These are phyloP conservation scores for Actinia tenebrosa DNA, from an alignment of 64 coral and sea anemone genomes.

Conservation along the genomic window DNA sequence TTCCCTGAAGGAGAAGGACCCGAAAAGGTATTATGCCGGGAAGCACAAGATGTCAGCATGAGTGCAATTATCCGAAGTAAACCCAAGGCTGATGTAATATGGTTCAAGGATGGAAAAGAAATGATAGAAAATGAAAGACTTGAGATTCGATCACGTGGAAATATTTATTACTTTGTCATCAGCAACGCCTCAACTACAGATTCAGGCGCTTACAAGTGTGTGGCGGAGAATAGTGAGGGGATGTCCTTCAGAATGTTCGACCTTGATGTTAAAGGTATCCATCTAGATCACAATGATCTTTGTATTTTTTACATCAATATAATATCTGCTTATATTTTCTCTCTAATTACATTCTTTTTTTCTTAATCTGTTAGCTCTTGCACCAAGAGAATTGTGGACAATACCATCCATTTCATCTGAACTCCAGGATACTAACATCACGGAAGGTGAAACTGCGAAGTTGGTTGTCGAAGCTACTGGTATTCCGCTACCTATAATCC, in stretches of 20 bases:
- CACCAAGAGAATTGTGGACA: slow-evolving; percentile 41
- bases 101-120: slow-evolving; percentile 66
- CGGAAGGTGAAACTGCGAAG: slow-evolving; percentile 40
- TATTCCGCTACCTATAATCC: slow-evolving; percentile 48
- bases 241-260: slow-evolving; percentile 47
- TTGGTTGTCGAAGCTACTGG: slow-evolving; percentile 69
- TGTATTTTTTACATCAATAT: no score
- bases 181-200: slow-evolving; percentile 29
- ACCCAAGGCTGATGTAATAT: slow-evolving; percentile 66
- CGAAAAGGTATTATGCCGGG: slow-evolving; percentile 44
- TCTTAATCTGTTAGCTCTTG: background rate
- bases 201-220: slow-evolving; percentile 66
- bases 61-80: slow-evolving; percentile 60
- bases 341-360: background rate
- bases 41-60: slow-evolving; percentile 50
- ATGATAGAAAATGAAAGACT: slow-evolving; percentile 40
- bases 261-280: slow-evolving; percentile 57
- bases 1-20: slow-evolving; percentile 50
- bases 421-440: slow-evolving; percentile 31
- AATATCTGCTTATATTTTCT: background rate
- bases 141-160: slow-evolving; percentile 39
- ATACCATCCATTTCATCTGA: slow-evolving; percentile 41
- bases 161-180: slow-evolving; percentile 44
- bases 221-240: slow-evolving; percentile 50
- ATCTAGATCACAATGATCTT: no score